These are phyloP conservation scores for Neodiprion lecontei DNA, from an alignment of 1,140 invertebrate genomes.

Conservation along the genomic window DNA sequence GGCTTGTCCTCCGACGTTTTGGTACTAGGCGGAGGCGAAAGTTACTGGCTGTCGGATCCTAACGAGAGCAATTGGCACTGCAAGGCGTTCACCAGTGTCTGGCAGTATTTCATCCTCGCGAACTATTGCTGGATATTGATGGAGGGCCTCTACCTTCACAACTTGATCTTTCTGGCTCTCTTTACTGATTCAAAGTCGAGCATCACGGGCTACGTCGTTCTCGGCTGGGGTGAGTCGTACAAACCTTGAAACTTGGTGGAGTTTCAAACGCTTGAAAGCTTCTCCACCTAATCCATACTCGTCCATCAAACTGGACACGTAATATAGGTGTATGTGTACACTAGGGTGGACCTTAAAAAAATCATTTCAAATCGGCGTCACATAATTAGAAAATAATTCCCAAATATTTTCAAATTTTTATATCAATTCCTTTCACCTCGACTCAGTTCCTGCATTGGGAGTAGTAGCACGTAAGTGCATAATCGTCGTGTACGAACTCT, in stretches of 20 bases:
- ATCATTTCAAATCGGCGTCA: too few species aligned
- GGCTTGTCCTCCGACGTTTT: conserved; percentile 59
- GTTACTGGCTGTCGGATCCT: conserved; percentile 46
- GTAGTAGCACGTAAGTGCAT: too few species aligned
- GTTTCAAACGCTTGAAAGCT: too few species aligned
- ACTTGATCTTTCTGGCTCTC: conserved; percentile 76
- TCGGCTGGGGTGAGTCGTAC: conserved; percentile 75
- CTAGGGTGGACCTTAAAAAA: neutral
- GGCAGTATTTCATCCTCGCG: conserved; percentile 77
- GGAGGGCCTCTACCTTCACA: conserved; percentile 84
- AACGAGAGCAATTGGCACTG: conserved; percentile 71
- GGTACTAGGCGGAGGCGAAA: conserved; percentile 46
- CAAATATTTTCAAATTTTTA: too few species aligned
- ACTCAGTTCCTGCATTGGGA: too few species aligned
- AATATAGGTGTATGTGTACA: neutral
- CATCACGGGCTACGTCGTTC: conserved; percentile 71
- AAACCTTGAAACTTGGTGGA: too few species aligned
- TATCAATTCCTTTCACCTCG: too few species aligned
- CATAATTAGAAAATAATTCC: too few species aligned
- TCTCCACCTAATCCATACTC: too few species aligned
- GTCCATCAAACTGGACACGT: too few species aligned
- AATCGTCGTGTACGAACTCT: too few species aligned
- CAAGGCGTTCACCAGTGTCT: conserved; percentile 71
- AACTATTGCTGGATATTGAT: conserved; percentile 86
- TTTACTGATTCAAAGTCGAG: conserved; percentile 73